These are phyloP conservation scores for Drosophila parthenogenetica DNA, from an alignment of 2,888 invertebrate species.

Conservation along the genomic window DNA sequence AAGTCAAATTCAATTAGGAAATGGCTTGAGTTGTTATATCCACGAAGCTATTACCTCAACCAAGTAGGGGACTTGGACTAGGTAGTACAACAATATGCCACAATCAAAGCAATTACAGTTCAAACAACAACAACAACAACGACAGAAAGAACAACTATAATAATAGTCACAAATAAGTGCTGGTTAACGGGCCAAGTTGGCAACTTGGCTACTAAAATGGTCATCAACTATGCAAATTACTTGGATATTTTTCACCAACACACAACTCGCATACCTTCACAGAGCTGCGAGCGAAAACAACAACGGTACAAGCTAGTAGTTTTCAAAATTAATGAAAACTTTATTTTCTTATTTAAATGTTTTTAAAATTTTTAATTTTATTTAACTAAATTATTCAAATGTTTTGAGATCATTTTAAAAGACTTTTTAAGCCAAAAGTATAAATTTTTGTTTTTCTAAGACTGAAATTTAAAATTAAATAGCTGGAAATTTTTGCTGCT, in stretches of 20 bases:
- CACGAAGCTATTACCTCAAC: conserved; percentile 5
- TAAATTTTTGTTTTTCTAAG: too few relatives aligned
- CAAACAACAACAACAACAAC: conserved; percentile 17
- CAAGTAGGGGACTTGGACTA: background rate
- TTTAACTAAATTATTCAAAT: too few relatives aligned
- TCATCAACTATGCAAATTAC: conserved; percentile 72
- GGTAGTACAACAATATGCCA: conserved; percentile 34
- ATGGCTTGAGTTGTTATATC: conserved; percentile 19
- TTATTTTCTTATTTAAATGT: background rate
- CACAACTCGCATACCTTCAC: background rate
- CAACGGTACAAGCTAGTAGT: too few relatives aligned
- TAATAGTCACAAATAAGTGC: conserved; percentile 30
- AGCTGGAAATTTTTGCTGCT: too few relatives aligned
- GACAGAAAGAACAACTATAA: conserved; percentile 11
- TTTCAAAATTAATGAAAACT: background rate
- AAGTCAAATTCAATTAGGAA: conserved; percentile 50
- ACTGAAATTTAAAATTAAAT: too few relatives aligned
- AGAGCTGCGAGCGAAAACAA: background rate
- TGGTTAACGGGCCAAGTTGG: conserved; percentile 48
- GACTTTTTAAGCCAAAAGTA: too few relatives aligned
- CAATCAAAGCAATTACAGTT: conserved; percentile 66
- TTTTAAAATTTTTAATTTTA: too few relatives aligned
- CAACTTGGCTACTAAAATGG: conserved; percentile 50
- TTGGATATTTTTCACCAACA: conserved; percentile 63
- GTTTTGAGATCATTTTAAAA: too few relatives aligned